phyloP scores from a whole-genome alignment of 2,797 vertebrate species.

The Sphenopsis melanotis region DNA sequence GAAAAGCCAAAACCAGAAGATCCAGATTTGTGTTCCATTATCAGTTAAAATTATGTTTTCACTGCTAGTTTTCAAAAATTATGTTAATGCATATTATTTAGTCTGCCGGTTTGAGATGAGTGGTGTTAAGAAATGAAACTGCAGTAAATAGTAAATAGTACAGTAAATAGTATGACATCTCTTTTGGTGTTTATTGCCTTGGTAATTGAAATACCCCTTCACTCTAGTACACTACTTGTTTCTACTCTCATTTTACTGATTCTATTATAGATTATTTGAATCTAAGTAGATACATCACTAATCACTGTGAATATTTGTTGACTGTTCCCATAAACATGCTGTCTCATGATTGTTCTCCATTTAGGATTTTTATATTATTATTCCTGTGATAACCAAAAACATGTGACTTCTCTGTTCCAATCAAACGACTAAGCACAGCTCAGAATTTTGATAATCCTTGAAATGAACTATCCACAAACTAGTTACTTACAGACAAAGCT shows the following conservation, averaged over 20 bases:
- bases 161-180: neutral
- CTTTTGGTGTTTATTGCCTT: neutral
- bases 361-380: neutral
- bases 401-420: neutral
- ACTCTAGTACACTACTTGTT: neutral
- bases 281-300: neutral
- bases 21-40: neutral
- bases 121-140: neutral
- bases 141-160: neutral
- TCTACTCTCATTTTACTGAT: neutral
- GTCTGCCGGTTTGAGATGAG: neutral
- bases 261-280: neutral
- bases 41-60: neutral
- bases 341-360: neutral
- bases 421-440: neutral
- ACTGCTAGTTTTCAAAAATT: neutral
- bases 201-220: neutral
- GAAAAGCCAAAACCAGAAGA: neutral
- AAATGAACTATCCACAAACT: neutral
- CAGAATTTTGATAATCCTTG: neutral
- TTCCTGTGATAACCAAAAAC: neutral
- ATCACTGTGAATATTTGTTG: neutral
- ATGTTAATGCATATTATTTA: neutral
- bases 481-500: neutral
- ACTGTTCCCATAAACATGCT: neutral